Base-by-base conservation (phyloP, 2,113 vertebrate species). In the Alectura lathami region DNA sequence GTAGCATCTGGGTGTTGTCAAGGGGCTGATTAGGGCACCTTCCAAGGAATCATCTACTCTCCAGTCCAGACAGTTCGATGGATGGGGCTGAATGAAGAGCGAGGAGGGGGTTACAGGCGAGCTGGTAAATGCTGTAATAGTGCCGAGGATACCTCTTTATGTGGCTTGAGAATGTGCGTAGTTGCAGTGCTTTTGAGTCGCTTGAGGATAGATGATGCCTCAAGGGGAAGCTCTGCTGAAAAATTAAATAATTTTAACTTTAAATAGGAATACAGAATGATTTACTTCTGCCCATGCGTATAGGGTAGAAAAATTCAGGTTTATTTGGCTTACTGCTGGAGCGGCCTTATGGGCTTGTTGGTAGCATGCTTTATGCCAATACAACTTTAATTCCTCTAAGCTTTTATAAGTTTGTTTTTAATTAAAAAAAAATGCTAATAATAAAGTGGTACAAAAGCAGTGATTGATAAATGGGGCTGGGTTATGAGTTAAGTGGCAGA, bases 11-110 rank as follows among this genome's bases (percentile, higher is more conserved):
- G 24, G 12, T 27, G 8, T 50, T 84, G 63, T 87, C 32, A 21
- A 2, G 17, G 17, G n/a, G 13, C 30, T 38, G 48, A 43, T 40
- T 26, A 27, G 30, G 16, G 26, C 36, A 22, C 42, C 42, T 40
- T 40, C 5, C 23, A 36, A 43, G 82, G 51, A 51, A 5, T 38
- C 17, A 18, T 36, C 18, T 10, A 9, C 2, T 0, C 64, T 50
- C 43, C 14, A 27, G 4, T 48, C 38, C 27, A 22, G 22, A 50
- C 40, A 63, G 34, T 34, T 66, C 22, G 48, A 3, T 17, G 13
- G 17, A 3, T 67, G 66, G 56, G 72, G 8, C n/a, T 15, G 48
- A 79, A 11, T 0, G 0, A n/a, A 34, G 43, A 15, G 26, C 10
- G 22, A 16, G 81, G 21, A 85, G 24, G 17, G 17, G 21, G 86